A percentile compares a stretch with the other conserved stretches of the same genome.
phyloP scores from a whole-genome alignment of 2,797 vertebrate species.

The Hyperoplus lanceolatus region DNA sequence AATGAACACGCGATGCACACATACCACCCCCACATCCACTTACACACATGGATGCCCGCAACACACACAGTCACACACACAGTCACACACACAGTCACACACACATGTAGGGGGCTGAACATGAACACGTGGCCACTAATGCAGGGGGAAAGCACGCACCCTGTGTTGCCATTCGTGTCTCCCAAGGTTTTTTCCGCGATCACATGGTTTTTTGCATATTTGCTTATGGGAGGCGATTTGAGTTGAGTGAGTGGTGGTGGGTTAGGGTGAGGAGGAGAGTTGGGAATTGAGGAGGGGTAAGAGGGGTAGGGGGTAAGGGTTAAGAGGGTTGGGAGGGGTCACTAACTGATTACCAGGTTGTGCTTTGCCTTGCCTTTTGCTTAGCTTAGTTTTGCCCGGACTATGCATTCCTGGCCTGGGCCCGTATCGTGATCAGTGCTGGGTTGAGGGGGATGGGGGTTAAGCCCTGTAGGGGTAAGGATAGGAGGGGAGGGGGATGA shows the following conservation, averaged over 20 bases:
- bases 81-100: conserved; percentile 54
- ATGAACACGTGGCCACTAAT: conserved; percentile 64
- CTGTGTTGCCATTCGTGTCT: conserved; percentile 61
- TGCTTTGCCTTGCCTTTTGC: conserved; percentile 54
- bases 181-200: conserved; percentile 53
- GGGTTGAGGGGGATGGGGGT: conserved; percentile 61
- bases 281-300: conserved; percentile 55
- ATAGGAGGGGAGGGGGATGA: conserved; percentile 58
- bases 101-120: conserved; percentile 53
- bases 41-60: conserved; percentile 69
- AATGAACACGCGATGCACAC: conserved; percentile 72
- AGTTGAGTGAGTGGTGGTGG: conserved; percentile 22
- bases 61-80: conserved; percentile 62
- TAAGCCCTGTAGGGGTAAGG: conserved; percentile 52
- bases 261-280: conserved; percentile 2
- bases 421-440: conserved; percentile 50
- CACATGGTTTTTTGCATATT: conserved; percentile 72
- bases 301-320: conserved; percentile 49
- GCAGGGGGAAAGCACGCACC: conserved; percentile 62
- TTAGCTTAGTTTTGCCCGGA: too few relatives aligned
- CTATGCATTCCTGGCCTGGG: conserved; percentile 66
- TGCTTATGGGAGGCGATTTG: conserved; percentile 57
- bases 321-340: conserved; percentile 55
- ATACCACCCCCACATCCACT: conserved; percentile 56
- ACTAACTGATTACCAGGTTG: conserved; percentile 65